A percentile compares a stretch with the other conserved stretches of the same genome.
These are phyloP conservation scores for Drosophila cognata DNA, from an alignment of 2,888 invertebrate genomes.

Conservation along the genomic window DNA sequence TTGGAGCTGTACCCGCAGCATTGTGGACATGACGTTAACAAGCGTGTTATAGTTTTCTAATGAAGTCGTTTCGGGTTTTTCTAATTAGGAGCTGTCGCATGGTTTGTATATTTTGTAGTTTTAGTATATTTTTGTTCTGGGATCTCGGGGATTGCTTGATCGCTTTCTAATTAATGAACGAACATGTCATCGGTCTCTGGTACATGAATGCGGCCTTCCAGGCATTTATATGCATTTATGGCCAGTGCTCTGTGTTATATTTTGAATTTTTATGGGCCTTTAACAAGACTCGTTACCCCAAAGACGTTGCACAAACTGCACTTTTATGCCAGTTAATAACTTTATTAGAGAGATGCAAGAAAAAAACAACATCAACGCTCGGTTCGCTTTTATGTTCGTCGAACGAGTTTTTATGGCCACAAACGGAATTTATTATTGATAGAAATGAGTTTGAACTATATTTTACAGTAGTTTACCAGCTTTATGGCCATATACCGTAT, in stretches of 20 bases:
- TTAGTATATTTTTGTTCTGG: neutral
- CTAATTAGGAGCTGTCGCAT: conserved; percentile 70
- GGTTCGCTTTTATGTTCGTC: conserved; percentile 49
- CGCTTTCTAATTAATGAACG: conserved; percentile 79
- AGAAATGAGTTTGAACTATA: conserved; percentile 78
- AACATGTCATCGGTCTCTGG: conserved; percentile 67
- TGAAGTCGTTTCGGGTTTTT: conserved; percentile 72
- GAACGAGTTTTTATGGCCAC: conserved; percentile 65
- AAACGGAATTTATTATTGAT: conserved; percentile 70
- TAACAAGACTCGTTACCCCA: conserved; percentile 63
- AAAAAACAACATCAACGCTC: conserved; percentile 11
- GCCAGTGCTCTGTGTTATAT: conserved; percentile 61
- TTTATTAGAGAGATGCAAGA: conserved; percentile 61
- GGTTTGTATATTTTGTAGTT: conserved; percentile 18
- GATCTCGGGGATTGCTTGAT: conserved; percentile 17
- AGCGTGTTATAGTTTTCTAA: conserved; percentile 80
- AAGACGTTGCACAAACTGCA: conserved; percentile 62
- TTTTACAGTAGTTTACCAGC: conserved; percentile 76
- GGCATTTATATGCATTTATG: conserved; percentile 76
- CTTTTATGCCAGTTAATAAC: conserved; percentile 74
- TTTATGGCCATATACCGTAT: conserved; percentile 77
- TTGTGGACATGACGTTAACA: conserved; percentile 73
- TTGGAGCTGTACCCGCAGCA: conserved; percentile 65
- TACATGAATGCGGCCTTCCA: conserved; percentile 44
- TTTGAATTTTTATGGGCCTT: conserved; percentile 74